phyloP scores from a whole-genome alignment of 1,140 invertebrate species.

The Andrena cerasifolii region DNA sequence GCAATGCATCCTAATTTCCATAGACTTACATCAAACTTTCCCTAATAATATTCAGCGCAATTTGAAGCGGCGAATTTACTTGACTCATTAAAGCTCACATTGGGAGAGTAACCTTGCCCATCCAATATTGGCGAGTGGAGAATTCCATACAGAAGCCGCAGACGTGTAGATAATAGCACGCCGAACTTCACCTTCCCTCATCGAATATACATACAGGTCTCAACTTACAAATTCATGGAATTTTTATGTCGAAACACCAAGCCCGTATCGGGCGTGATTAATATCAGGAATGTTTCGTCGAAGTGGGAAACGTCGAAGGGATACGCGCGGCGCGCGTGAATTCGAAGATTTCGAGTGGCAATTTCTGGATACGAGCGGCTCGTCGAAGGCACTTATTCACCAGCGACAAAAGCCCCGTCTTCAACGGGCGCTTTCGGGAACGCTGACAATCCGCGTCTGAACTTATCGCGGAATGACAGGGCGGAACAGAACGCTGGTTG shows the following conservation, averaged over 20 bases:
- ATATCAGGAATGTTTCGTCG: background rate
- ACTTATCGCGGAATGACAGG: constrained; percentile 24
- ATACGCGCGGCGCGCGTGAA: background rate
- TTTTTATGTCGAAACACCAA: background rate
- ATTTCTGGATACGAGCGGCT: background rate
- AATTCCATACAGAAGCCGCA: too few relatives aligned
- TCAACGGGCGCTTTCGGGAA: background rate
- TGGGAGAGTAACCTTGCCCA: constrained; percentile 22
- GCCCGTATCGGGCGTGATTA: too few relatives aligned
- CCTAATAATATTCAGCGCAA: constrained; percentile 18
- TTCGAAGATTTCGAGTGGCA: background rate
- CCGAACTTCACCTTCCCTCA: too few relatives aligned
- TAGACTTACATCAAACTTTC: background rate
- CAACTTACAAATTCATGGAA: too few relatives aligned
- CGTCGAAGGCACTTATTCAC: background rate
- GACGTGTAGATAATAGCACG: too few relatives aligned
- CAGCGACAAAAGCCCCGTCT: background rate
- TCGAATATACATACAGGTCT: too few relatives aligned
- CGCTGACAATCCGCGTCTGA: constrained; percentile 4
- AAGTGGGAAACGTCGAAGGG: background rate
- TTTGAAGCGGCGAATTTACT: background rate
- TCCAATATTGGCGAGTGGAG: background rate
- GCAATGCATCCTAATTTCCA: background rate
- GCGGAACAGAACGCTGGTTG: constrained; percentile 9
- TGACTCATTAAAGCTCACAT: too few relatives aligned